Evolutionary conservation across 2,888 invertebrate species (phyloP).

Genomic region (Meloe dianella): DNA sequence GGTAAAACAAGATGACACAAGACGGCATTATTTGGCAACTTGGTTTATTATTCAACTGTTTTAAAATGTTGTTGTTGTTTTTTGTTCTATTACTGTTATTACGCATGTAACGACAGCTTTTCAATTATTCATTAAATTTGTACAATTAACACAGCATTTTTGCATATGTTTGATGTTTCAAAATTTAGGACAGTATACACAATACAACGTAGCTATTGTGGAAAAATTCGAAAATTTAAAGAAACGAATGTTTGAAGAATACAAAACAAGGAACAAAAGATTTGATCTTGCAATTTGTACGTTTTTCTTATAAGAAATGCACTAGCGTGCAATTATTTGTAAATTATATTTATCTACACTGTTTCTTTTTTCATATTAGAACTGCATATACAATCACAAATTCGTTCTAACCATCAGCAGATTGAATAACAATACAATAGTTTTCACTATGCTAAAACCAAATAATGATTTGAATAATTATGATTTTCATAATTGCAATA

Average conservation of each 20-base stretch:
- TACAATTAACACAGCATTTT: not conserved
- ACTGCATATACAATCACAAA: not conserved
- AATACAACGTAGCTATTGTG: not conserved
- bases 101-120: not conserved
- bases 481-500: not conserved
- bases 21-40: not conserved
- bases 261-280: conserved; percentile 7
- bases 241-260: not conserved
- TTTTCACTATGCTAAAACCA: conserved; percentile 1
- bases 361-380: not conserved
- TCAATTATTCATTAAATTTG: conserved; percentile 6
- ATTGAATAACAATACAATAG: conserved; percentile 10
- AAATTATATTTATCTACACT: not conserved
- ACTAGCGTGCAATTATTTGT: conserved; percentile 6
- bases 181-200: not conserved
- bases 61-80: not conserved
- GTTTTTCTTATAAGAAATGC: not conserved
- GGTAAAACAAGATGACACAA: not conserved
- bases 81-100: not conserved
- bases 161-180: not conserved
- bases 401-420: not conserved
- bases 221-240: not conserved
- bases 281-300: not conserved
- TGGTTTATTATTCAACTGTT: not conserved
- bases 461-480: not conserved